These are phyloP conservation scores for Caradrina kadenii DNA, from an alignment of 2,888 invertebrate species.

Conservation along the genomic window DNA sequence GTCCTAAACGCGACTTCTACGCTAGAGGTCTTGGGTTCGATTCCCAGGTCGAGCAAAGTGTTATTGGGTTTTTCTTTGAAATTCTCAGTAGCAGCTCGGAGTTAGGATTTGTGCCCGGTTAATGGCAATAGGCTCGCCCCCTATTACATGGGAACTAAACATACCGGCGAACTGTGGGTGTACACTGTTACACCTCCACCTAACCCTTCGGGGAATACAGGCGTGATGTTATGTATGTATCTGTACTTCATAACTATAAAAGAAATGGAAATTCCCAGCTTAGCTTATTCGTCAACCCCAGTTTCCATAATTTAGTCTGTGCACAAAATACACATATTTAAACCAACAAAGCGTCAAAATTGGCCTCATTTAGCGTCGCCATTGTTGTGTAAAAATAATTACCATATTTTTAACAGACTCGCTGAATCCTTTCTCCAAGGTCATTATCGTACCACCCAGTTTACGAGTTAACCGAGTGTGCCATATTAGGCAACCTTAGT, in stretches of 20 bases:
- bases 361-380: constrained; percentile 2
- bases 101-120: too few relatives aligned
- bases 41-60: too few relatives aligned
- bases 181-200: too few relatives aligned
- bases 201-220: too few relatives aligned
- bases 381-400: constrained; percentile 45
- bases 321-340: constrained; percentile 19
- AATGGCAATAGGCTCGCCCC: too few relatives aligned
- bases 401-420: constrained; percentile 42
- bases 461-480: constrained; percentile 56
- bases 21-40: too few relatives aligned
- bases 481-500: constrained; percentile 57
- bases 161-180: too few relatives aligned
- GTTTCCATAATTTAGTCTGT: constrained; percentile 9
- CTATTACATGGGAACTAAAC: too few relatives aligned
- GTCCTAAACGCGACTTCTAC: too few relatives aligned
- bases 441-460: constrained; percentile 37
- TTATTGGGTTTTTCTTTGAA: too few relatives aligned
- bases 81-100: too few relatives aligned
- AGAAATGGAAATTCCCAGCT: background rate
- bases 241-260: background rate
- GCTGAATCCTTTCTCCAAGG: constrained; percentile 42
- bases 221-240: too few relatives aligned
- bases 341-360: constrained; percentile 31
- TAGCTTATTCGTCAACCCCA: background rate